phyloP scores from a whole-genome alignment of 2,888 invertebrate species.

The Corbicula japonica region DNA sequence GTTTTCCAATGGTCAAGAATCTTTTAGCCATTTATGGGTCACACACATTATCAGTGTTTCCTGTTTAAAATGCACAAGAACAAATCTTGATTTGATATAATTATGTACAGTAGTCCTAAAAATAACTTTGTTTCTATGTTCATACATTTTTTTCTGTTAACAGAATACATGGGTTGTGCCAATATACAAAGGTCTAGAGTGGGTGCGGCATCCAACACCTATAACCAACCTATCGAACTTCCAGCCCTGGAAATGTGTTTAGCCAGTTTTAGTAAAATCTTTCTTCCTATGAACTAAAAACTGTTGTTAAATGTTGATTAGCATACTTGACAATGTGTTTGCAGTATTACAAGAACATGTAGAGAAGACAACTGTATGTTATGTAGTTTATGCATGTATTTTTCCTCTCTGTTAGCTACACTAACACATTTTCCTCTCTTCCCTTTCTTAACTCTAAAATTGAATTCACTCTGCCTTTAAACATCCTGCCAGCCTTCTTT shows the following conservation, averaged over 20 bases:
- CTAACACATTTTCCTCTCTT: too few species aligned
- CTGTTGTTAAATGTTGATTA: too few species aligned
- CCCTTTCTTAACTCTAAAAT: too few species aligned
- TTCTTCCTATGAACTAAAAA: too few species aligned
- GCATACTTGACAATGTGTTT: too few species aligned
- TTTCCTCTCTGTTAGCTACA: too few species aligned
- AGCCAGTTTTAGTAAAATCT: too few species aligned
- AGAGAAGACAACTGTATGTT: too few species aligned
- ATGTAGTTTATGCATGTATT: too few species aligned
- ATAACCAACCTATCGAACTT: slow-evolving; percentile 68
- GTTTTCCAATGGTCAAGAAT: not conserved
- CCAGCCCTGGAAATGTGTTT: slow-evolving; percentile 75
- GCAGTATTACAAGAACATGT: too few species aligned
- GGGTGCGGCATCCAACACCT: slow-evolving; percentile 72
- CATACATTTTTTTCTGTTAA: slow-evolving; percentile 44
- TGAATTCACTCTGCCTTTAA: too few species aligned
- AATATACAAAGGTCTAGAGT: slow-evolving; percentile 70
- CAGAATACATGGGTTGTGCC: slow-evolving; percentile 74
- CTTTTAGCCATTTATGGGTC: not conserved
- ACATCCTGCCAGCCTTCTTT: too few species aligned
- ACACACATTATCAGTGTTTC: not conserved
- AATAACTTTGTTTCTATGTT: not conserved
- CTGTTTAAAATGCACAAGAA: not conserved
- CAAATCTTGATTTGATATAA: not conserved
- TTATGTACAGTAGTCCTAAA: not conserved